Conservation (phyloP, 2,888 invertebrate genomes). For the Chaetoderma sp. region DNA sequence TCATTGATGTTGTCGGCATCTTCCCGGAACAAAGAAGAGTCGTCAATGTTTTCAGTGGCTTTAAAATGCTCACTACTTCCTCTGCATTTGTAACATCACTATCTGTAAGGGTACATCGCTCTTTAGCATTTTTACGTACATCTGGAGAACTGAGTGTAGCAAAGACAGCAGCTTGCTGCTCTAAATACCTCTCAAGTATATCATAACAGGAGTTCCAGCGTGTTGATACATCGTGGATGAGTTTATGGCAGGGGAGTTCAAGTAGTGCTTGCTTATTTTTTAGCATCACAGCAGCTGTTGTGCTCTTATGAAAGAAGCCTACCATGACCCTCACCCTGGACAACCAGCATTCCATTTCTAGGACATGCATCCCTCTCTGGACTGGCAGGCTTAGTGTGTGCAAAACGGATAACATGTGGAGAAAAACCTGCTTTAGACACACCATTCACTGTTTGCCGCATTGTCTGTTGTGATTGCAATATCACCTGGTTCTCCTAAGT, state of each 20-base stretch:
- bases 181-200: conserved; percentile 26
- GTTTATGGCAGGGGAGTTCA: conserved; percentile 24
- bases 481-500: conserved; percentile 12
- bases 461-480: conserved; percentile 22
- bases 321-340: conserved; percentile 22
- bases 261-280: conserved; percentile 16
- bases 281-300: conserved; percentile 15
- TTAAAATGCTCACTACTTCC: conserved; percentile 12
- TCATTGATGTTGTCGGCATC: conserved; percentile 16
- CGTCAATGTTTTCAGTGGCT: conserved; percentile 22
- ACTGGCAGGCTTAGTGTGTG: conserved; percentile 28
- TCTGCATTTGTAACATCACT: conserved; percentile 19
- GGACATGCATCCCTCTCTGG: conserved; percentile 11
- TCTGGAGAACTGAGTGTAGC: conserved; percentile 17
- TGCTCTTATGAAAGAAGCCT: conserved; percentile 21
- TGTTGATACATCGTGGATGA: conserved; percentile 26
- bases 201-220: conserved; percentile 28
- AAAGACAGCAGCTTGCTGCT: conserved; percentile 28
- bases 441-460: conserved; percentile 29
- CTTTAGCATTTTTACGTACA: conserved; percentile 11
- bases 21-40: conserved; percentile 21
- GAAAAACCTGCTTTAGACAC: conserved; percentile 11
- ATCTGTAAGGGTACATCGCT: conserved; percentile 16
- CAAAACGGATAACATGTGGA: conserved; percentile 29
- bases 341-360: conserved; percentile 6